These are phyloP conservation scores for Cheilosia urbana DNA, from an alignment of 2,888 invertebrate genomes.

Conservation along the genomic window DNA sequence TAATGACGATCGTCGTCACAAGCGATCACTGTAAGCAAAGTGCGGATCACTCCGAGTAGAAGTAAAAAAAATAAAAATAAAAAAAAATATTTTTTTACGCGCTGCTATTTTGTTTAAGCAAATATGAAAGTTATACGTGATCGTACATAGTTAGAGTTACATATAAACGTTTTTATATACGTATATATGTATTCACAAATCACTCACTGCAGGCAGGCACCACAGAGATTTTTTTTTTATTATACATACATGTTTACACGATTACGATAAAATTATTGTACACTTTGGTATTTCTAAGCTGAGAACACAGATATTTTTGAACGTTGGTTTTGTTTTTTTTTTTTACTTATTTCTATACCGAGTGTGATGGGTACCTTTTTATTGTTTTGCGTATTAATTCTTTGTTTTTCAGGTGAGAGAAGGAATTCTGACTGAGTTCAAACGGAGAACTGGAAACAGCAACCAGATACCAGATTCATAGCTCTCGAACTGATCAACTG, in stretches of 20 bases:
- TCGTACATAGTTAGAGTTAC: constrained; percentile 60
- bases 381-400: constrained; percentile 51
- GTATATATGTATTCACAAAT: constrained; percentile 62
- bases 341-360: constrained; percentile 41
- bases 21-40: constrained; percentile 38
- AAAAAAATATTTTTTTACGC: constrained; percentile 32
- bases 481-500: constrained; percentile 75
- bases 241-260: constrained; percentile 71
- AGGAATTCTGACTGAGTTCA: constrained; percentile 61
- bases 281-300: constrained; percentile 73
- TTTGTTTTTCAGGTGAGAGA: constrained; percentile 32
- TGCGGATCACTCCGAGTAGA: constrained; percentile 53
- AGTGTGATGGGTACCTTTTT: constrained; percentile 45
- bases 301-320: constrained; percentile 56
- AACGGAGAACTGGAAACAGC: constrained; percentile 74
- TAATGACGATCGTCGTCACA: constrained; percentile 47
- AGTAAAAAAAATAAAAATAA: constrained; percentile 18
- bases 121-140: constrained; percentile 75
- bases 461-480: constrained; percentile 76
- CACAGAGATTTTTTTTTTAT: constrained; percentile 67
- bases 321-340: constrained; percentile 7
- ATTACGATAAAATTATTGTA: constrained; percentile 64
- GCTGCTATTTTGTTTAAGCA: constrained; percentile 58
- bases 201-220: constrained; percentile 67
- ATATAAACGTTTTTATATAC: constrained; percentile 44